Conservation (phyloP, 1,140 invertebrate species). For the Musca domestica region DNA sequence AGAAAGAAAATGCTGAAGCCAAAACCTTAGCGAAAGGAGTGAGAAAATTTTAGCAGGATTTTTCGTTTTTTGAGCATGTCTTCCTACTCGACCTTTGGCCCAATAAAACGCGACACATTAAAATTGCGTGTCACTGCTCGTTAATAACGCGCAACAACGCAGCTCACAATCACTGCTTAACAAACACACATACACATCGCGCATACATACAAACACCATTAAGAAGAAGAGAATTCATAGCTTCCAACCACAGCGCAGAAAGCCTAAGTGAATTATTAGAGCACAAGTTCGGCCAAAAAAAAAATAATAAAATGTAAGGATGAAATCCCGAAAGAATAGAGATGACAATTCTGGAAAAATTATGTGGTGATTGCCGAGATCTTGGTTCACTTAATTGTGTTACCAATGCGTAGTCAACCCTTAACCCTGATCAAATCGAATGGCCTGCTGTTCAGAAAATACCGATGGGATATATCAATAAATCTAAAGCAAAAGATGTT, state of each 20-base stretch:
- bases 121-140: constrained; percentile 19
- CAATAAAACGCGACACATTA: constrained; percentile 18
- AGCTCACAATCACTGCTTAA: constrained; percentile 4
- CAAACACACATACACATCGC: too few species aligned
- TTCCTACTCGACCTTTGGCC: constrained; percentile 14
- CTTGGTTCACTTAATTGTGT: too few species aligned
- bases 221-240: too few species aligned
- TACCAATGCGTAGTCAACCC: too few species aligned
- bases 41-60: neutral
- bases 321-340: too few species aligned
- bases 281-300: constrained; percentile 14
- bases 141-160: constrained; percentile 20
- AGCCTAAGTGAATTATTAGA: constrained; percentile 19
- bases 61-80: constrained; percentile 1
- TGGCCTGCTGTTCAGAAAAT: too few species aligned
- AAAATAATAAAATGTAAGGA: neutral
- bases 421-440: too few species aligned
- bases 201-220: too few species aligned
- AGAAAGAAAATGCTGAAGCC: neutral
- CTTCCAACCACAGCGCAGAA: constrained; percentile 9
- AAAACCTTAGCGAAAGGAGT: neutral
- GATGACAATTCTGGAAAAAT: too few species aligned
- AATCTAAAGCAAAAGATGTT: too few species aligned
- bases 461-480: too few species aligned
- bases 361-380: too few species aligned